Evolutionary conservation across 2,113 vertebrate species (phyloP).

Genomic region (Alligator mississippiensis): DNA sequence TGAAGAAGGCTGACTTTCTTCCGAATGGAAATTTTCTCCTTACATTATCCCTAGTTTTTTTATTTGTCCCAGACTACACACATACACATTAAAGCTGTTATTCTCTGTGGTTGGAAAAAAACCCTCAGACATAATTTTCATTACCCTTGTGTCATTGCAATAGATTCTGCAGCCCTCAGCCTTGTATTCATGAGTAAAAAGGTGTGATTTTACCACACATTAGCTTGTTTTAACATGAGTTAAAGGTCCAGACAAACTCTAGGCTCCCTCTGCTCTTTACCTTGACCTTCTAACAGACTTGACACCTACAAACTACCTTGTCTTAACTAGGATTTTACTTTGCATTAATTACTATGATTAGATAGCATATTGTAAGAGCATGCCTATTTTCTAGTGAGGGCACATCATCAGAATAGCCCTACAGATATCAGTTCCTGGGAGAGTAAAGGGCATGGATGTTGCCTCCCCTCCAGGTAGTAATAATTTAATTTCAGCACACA

Average conservation of each 20-base stretch:
- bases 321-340: neutral
- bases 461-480: slow-evolving; percentile 12
- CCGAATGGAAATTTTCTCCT: slow-evolving; percentile 15
- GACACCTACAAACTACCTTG: neutral
- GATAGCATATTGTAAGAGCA: neutral
- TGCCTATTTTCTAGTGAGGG: neutral
- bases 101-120: slow-evolving; percentile 3
- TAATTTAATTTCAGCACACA: slow-evolving; percentile 60
- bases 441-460: neutral
- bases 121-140: neutral
- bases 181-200: neutral
- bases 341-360: neutral
- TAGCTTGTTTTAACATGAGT: neutral
- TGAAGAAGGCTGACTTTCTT: slow-evolving; percentile 12
- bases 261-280: neutral
- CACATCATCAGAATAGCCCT: neutral
- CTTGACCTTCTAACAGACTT: neutral
- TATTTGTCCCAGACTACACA: neutral
- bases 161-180: neutral
- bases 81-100: slow-evolving; percentile 29
- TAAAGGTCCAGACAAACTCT: neutral
- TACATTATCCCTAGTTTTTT: neutral
- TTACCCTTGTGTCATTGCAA: neutral
- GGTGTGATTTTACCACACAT: slow-evolving; percentile 50
- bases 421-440: neutral